phyloP scores from a whole-genome alignment of 2,888 invertebrate species.

The Caenorhabditis virilis region DNA sequence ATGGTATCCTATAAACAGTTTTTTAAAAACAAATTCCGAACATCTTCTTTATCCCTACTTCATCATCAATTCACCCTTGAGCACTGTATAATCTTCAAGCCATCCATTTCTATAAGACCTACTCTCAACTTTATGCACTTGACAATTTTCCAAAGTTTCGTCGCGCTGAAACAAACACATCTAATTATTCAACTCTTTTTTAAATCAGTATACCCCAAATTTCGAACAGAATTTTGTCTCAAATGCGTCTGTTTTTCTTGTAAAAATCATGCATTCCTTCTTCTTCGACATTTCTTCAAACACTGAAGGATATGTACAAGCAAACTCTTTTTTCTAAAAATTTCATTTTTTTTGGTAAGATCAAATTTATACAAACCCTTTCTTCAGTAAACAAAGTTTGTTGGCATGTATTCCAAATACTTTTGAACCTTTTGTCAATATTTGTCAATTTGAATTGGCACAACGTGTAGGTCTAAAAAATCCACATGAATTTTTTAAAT shows the following conservation, averaged over 20 bases:
- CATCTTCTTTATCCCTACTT: conserved; percentile 17
- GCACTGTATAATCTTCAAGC: conserved; percentile 57
- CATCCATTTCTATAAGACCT: conserved; percentile 54
- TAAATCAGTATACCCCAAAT: conserved; percentile 17
- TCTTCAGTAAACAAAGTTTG: conserved; percentile 15
- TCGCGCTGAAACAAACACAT: conserved; percentile 19
- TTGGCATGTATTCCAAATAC: conserved; percentile 40
- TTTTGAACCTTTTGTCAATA: conserved; percentile 26
- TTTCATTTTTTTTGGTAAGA: too few relatives aligned
- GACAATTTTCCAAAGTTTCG: conserved; percentile 45
- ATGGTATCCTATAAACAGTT: conserved; percentile 14
- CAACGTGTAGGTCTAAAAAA: conserved; percentile 14
- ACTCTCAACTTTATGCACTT: conserved; percentile 33
- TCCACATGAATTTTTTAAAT: neutral
- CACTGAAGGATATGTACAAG: conserved; percentile 14
- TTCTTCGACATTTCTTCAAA: conserved; percentile 16
- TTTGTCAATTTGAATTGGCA: conserved; percentile 32
- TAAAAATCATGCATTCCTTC: conserved; percentile 21
- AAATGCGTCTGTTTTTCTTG: conserved; percentile 12
- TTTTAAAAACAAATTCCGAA: neutral
- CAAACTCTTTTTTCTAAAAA: neutral
- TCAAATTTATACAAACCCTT: too few relatives aligned
- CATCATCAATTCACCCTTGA: conserved; percentile 46
- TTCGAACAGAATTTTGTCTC: conserved; percentile 15
- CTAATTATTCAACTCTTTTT: neutral